Percentiles rank a stretch among this genome's conserved stretches.
Evolutionary conservation across 2,113 vertebrate genomes (phyloP).

Genomic region (Cygnus buccinator): DNA sequence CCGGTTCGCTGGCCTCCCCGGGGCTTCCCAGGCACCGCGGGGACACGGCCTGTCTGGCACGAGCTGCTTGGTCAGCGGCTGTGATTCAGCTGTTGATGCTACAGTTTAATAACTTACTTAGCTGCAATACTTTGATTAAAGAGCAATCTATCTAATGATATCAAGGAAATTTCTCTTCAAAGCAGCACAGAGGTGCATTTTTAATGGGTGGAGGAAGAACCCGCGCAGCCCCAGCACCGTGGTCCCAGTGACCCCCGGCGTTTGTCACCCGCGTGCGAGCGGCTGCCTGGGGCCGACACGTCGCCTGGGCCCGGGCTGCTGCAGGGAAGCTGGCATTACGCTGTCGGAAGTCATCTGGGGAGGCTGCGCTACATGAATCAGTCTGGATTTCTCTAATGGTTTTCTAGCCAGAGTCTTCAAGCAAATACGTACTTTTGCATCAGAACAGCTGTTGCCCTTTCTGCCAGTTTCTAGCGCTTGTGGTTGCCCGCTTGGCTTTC

Average conservation of each 20-base stretch:
- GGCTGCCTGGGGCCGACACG: background rate
- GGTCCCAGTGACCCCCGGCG: background rate
- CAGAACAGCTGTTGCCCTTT: conserved; percentile 28
- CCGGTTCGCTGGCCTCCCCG: background rate
- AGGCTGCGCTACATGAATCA: conserved; percentile 27
- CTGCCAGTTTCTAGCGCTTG: conserved; percentile 17
- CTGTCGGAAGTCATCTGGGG: background rate
- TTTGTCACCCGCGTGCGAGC: background rate
- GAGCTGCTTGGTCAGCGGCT: background rate
- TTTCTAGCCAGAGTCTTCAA: conserved; percentile 30
- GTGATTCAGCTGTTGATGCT: conserved; percentile 46
- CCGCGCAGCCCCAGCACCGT: background rate
- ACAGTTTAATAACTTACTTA: background rate
- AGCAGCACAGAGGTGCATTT: background rate
- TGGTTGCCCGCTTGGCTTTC: background rate
- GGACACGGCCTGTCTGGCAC: background rate
- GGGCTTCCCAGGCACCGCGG: background rate
- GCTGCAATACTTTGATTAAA: background rate
- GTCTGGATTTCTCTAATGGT: background rate
- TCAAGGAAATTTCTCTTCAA: background rate
- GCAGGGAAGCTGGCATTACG: background rate
- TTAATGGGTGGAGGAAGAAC: background rate
- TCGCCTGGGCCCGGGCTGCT: background rate
- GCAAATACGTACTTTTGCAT: conserved; percentile 40
- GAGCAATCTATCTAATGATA: background rate